Base-by-base conservation (phyloP, 2,888 invertebrate genomes). In the Sympetrum striolatum region DNA sequence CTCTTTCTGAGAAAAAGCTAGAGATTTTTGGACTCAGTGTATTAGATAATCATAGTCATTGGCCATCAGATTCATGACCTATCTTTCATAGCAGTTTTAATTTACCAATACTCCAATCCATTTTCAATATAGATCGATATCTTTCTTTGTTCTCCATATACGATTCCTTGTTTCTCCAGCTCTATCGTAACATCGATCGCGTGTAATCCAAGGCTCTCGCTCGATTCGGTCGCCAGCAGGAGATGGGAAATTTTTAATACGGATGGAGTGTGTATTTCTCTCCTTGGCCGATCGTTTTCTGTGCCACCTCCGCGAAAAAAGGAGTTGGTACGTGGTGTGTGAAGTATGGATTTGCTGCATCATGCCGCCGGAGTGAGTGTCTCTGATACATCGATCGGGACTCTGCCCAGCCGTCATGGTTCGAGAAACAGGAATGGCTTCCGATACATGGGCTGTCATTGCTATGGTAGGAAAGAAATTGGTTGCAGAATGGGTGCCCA, bases 271-370 rank as follows among this genome's bases (percentile, higher is more conserved):
- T 86, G 31, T 35, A n/a, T 14, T 48, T 25, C 53, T n/a, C 48
- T 25, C 48, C 37, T 73, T 58, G 0, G 12, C 58, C 53, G 18
- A 48, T 53, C 82, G 18, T 22, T 58, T 60, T 86, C 31, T 22
- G 35, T 37, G 86, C 60, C 86, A 86, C 86, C 86, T 86, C 58
- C 22, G 25, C 31, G 60, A 86, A 86, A 37, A 86, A 86, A 82
- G 8, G 73, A n/a, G 60, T 60, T 6, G 0, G 60, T 82, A 25
- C 35, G 53, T 10, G 86, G 37, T 58, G 82, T 18, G 86, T 22
- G 58, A 86, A 86, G 86, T 86, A 86, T 86, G 86, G 86, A 86
- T 86, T 86, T 58, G 35, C 86, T 60, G 86, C 86, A 60, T 86
- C 86, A 60, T 58, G 58, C 86, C 86, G 58, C 37, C 86, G 37